Evolutionary conservation across 2,888 invertebrate species (phyloP).

Genomic region (Plebejus melissa): DNA sequence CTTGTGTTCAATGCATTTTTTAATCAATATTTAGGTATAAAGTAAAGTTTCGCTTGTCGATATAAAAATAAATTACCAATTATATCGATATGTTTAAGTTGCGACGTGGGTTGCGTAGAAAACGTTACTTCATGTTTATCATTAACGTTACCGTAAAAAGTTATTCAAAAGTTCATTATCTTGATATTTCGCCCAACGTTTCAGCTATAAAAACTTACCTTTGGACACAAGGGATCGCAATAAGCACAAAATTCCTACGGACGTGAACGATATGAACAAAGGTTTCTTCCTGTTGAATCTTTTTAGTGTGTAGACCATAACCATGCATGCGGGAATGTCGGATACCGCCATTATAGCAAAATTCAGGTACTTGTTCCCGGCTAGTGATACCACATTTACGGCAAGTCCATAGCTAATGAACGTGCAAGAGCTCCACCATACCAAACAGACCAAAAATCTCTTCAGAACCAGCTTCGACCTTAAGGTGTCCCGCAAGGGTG

Average conservation of each 20-base stretch:
- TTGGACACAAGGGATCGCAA: conserved; percentile 72
- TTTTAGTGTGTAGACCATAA: conserved; percentile 71
- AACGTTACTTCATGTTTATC: background rate
- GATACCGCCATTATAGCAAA: conserved; percentile 80
- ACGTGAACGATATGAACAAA: conserved; percentile 65
- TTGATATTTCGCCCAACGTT: background rate
- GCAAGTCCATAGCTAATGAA: conserved; percentile 81
- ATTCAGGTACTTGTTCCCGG: conserved; percentile 86
- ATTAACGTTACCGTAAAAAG: background rate
- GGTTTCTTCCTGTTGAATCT: conserved; percentile 72
- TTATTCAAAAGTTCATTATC: background rate
- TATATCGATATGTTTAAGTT: background rate
- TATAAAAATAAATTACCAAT: background rate
- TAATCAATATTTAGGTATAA: too few species aligned
- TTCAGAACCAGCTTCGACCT: conserved; percentile 45
- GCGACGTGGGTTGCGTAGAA: background rate
- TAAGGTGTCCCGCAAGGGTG: conserved; percentile 44
- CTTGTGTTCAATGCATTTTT: too few species aligned
- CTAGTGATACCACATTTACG: conserved; percentile 83
- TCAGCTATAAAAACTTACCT: conserved; percentile 48
- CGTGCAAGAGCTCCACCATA: conserved; percentile 53
- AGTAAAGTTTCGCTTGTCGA: too few species aligned
- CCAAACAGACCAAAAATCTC: conserved; percentile 49
- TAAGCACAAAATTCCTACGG: conserved; percentile 74
- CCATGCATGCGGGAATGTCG: conserved; percentile 78